phyloP scores from a whole-genome alignment of 2,113 vertebrate species.

The Oreochromis niloticus region DNA sequence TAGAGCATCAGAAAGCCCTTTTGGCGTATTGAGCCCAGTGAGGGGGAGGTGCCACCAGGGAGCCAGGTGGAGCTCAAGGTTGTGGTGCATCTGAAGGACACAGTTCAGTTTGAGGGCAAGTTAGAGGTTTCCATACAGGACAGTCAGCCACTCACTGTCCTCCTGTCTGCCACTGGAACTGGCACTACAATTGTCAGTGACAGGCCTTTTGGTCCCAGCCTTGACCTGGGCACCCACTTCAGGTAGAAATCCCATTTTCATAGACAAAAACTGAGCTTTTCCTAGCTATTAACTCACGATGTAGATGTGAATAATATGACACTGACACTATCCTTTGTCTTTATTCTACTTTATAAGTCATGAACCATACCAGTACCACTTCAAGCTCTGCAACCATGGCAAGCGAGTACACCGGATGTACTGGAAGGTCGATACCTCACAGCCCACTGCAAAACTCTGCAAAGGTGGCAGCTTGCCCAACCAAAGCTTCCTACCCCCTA shows the following conservation, averaged over 20 bases:
- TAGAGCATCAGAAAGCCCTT: constrained; percentile 65
- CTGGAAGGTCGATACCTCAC: constrained; percentile 73
- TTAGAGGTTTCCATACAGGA: constrained; percentile 72
- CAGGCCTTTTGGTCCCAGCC: constrained; percentile 74
- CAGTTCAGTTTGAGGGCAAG: constrained; percentile 67
- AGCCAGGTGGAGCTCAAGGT: constrained; percentile 66
- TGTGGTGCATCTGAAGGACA: constrained; percentile 78
- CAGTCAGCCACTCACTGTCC: constrained; percentile 60
- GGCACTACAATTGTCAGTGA: constrained; percentile 84
- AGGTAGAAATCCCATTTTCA: constrained; percentile 69
- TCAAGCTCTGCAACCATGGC: constrained; percentile 68
- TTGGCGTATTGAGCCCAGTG: constrained; percentile 78
- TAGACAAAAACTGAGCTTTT: not conserved
- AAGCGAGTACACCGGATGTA: constrained; percentile 69
- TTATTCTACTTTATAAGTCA: constrained; percentile 56
- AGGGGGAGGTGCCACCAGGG: constrained; percentile 73
- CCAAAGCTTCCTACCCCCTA: not conserved
- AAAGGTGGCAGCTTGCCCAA: not conserved
- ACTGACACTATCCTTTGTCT: not conserved
- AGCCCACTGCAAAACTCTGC: not conserved
- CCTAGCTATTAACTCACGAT: not conserved
- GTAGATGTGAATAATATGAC: not conserved
- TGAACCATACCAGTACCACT: constrained; percentile 64
- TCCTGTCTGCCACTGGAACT: constrained; percentile 71
- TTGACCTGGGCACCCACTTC: constrained; percentile 81